Percentiles rank a stretch among this genome's conserved stretches.
Evolutionary conservation across 2,888 invertebrate genomes (phyloP).

Genomic region (Polydesmus complanatus): DNA sequence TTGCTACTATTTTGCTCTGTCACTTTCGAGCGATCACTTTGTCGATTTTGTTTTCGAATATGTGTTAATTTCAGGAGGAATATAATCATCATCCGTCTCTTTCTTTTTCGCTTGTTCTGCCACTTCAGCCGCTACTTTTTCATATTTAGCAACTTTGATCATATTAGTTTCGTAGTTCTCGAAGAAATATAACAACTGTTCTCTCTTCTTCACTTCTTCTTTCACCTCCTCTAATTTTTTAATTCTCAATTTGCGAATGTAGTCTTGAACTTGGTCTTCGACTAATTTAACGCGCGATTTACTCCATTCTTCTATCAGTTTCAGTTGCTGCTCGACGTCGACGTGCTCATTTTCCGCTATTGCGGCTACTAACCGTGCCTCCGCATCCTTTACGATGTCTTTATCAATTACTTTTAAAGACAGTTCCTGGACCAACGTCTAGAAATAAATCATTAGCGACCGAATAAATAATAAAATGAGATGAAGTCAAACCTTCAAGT

Average conservation of each 20-base stretch:
- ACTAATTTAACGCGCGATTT: slow-evolving; percentile 42
- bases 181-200: slow-evolving; percentile 52
- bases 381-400: slow-evolving; percentile 1
- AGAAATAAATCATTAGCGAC: neutral
- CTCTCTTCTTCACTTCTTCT: slow-evolving; percentile 43
- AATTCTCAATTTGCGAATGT: slow-evolving; percentile 37
- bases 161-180: slow-evolving; percentile 53
- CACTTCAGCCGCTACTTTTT: slow-evolving; percentile 4
- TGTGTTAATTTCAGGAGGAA: slow-evolving; percentile 9
- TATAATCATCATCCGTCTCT: slow-evolving; percentile 5
- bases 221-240: slow-evolving; percentile 46
- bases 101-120: neutral
- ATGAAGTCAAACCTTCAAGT: neutral
- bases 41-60: no score
- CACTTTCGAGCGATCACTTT: no score
- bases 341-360: slow-evolving; percentile 42
- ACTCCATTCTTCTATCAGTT: slow-evolving; percentile 47
- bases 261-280: slow-evolving; percentile 42
- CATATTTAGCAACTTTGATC: slow-evolving; percentile 12
- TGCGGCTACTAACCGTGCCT: slow-evolving; percentile 20
- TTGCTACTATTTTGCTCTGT: no score
- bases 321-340: slow-evolving; percentile 44
- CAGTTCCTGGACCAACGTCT: neutral
- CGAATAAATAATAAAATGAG: neutral
- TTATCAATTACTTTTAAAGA: neutral